Evolutionary conservation across 2,797 vertebrate genomes (phyloP), one percentile per base, ranked within the genome.

Genomic region (Agapornis canus): DNA sequence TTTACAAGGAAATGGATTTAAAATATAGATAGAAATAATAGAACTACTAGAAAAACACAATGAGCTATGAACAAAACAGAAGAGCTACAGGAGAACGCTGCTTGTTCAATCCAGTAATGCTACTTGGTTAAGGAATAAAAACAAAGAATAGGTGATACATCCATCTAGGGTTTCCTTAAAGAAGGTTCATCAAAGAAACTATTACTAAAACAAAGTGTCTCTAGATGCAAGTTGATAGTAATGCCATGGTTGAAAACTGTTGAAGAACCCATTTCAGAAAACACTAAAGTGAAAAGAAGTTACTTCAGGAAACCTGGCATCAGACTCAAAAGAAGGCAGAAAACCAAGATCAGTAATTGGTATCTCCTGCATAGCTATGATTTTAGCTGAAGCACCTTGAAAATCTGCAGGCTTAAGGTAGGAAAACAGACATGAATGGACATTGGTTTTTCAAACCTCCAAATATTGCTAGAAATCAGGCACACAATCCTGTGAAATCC

Each of bases 331-430:
- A 49, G 20, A 70, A 85, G 59, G 39, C 6, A 10, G 39, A 71
- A 89, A 82, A 48, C 5, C 27, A 69, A 66, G 21, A 17, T 37
- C 37, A 73, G n/a, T 11, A 77, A 82, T 35, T 70, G 17, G 0
- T 43, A 13, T 52, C 39, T 68, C 37, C 22, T 73, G 23, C 3
- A 0, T 27, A 57, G 63, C 1, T 0, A 0, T 37, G 43, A 48
- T 42, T 51, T 57, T 52, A 43, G 25, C 35, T 49, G 71, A 70
- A 90, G n/a, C n/a, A 70, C 43, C 51, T 68, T 29, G 32, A 80
- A 82, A 88, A 79, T 20, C 51, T 60, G 13, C 48, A 63, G 37
- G 27, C 12, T 77, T 45, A 21, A 66, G 66, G 6, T 0, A 66
- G 56, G 22, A 68, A 83, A 90, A 48, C 17, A 86, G 8, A 35